Percentiles rank a stretch among this genome's conserved stretches.
These are phyloP conservation scores for Hormaphis cornu DNA, from an alignment of 1,140 invertebrate species.

Conservation along the genomic window DNA sequence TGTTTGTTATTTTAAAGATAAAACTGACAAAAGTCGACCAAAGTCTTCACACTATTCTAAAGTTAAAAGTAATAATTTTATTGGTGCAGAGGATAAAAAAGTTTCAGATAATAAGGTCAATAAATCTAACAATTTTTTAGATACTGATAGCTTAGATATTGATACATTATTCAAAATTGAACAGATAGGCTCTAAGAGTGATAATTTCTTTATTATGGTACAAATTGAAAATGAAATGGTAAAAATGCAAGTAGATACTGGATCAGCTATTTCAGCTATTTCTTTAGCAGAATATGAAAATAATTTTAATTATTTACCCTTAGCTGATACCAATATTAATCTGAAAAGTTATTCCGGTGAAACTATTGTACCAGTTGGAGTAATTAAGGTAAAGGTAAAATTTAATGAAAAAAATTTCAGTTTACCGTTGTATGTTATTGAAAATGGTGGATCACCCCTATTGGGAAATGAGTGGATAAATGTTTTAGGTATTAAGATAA, in stretches of 20 bases:
- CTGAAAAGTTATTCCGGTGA: background rate
- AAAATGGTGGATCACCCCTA: conserved; percentile 4
- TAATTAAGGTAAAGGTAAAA: background rate
- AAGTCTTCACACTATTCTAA: background rate
- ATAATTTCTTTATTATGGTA: background rate
- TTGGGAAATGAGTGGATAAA: background rate
- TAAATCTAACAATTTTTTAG: background rate
- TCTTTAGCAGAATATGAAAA: background rate
- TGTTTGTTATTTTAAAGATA: background rate
- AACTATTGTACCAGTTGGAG: background rate
- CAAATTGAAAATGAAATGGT: background rate
- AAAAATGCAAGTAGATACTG: conserved; percentile 8
- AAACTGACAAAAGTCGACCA: background rate
- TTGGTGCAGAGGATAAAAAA: background rate
- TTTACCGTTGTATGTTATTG: background rate
- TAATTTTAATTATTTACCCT: conserved; percentile 2
- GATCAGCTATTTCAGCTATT: conserved; percentile 2
- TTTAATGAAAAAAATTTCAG: background rate
- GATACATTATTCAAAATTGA: background rate
- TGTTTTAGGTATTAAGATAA: background rate
- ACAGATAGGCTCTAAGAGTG: background rate
- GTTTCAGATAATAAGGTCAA: background rate
- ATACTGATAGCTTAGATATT: background rate
- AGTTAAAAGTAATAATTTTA: background rate
- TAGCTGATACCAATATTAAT: background rate